Conservation (phyloP, 1,140 invertebrate species). For the Mycetomoellerius zeteki region DNA sequence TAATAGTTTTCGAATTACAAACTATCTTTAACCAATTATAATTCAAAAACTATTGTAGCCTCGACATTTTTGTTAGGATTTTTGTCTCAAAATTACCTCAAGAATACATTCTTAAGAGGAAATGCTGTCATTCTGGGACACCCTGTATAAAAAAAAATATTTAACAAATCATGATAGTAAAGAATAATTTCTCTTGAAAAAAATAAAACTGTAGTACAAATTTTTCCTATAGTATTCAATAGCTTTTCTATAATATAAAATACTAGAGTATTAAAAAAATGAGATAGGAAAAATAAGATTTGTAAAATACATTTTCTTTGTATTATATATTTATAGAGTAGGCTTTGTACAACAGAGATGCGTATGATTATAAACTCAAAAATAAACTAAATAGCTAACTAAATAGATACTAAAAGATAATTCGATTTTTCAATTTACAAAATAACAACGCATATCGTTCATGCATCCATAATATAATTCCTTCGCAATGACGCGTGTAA, state of each 20-base stretch:
- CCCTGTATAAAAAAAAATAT: neutral
- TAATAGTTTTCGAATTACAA: too few relatives aligned
- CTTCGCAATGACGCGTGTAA: constrained; percentile 50
- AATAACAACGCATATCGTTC: neutral
- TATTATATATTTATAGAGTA: neutral
- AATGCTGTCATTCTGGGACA: too few relatives aligned
- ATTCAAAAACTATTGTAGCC: too few relatives aligned
- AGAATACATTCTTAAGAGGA: too few relatives aligned
- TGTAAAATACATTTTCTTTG: neutral
- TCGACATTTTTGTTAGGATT: too few relatives aligned
- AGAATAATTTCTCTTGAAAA: neutral
- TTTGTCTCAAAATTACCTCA: too few relatives aligned
- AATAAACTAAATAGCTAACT: neutral
- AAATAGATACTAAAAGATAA: constrained; percentile 3
- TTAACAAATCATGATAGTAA: neutral
- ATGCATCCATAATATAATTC: constrained; percentile 9
- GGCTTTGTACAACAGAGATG: neutral
- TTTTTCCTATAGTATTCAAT: neutral
- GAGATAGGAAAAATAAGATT: constrained; percentile 9
- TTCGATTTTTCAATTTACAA: neutral
- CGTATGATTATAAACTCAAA: neutral
- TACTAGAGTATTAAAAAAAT: neutral
- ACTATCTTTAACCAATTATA: too few relatives aligned
- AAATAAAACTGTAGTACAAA: neutral
- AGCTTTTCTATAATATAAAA: neutral